phyloP scores from a whole-genome alignment of 2,888 invertebrate species.

The Hyposoter didymator region DNA sequence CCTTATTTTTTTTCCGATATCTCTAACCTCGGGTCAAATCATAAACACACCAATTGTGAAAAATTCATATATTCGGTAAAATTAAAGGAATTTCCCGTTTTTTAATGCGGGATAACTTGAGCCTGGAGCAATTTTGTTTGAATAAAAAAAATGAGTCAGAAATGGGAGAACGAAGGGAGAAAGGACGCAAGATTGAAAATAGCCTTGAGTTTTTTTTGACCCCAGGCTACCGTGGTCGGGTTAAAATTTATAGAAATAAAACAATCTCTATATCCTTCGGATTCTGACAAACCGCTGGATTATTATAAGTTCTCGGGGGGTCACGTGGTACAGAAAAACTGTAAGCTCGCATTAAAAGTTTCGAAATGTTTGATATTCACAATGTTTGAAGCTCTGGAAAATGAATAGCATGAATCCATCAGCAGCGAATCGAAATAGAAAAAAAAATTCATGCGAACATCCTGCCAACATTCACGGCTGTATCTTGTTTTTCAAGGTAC shows the following conservation, averaged over 20 bases:
- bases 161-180: too few species aligned
- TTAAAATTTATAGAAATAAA: not conserved
- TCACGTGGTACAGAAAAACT: not conserved
- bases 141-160: too few species aligned
- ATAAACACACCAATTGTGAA: too few species aligned
- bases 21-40: too few species aligned
- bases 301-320: not conserved
- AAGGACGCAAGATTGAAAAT: too few species aligned
- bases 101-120: too few species aligned
- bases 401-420: not conserved
- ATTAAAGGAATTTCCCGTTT: too few species aligned
- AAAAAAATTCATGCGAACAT: conserved; percentile 38
- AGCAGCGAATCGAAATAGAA: conserved; percentile 14
- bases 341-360: not conserved
- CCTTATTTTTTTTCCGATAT: too few species aligned
- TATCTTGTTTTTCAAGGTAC: conserved; percentile 42
- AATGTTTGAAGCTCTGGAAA: conserved; percentile 11
- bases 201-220: too few species aligned
- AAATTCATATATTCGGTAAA: too few species aligned
- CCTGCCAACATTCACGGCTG: conserved; percentile 38
- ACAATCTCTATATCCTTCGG: not conserved
- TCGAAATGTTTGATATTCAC: not conserved
- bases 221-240: too few species aligned
- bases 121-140: too few species aligned
- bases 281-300: not conserved